Evolutionary conservation across 2,797 vertebrate species (phyloP).

Genomic region (Apodemus agrarius): DNA sequence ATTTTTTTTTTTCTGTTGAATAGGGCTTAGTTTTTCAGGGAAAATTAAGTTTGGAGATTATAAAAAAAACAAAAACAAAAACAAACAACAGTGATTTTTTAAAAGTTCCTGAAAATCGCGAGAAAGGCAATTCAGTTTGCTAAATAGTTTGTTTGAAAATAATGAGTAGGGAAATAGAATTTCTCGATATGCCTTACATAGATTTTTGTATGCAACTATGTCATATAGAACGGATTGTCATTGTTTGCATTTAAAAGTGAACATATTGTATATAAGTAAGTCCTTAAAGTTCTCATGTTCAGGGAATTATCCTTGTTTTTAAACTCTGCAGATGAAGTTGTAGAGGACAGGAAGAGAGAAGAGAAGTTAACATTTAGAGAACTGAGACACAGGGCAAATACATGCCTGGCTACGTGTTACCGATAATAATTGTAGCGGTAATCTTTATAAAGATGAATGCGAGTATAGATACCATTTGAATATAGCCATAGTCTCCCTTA

Average conservation of each 20-base stretch:
- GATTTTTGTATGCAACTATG: not conserved
- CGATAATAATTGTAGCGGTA: not conserved
- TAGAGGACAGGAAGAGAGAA: not conserved
- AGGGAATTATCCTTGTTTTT: slow-evolving; percentile 7
- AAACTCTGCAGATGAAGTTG: not conserved
- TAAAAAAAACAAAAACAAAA: slow-evolving; percentile 37
- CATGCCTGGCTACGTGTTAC: not conserved
- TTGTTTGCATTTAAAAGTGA: slow-evolving; percentile 33
- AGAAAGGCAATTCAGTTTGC: not conserved
- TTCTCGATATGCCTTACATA: slow-evolving; percentile 30
- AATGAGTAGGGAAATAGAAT: slow-evolving; percentile 10
- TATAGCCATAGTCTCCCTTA: not conserved
- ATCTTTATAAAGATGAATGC: not conserved
- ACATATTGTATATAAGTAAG: not conserved
- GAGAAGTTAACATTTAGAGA: slow-evolving; percentile 16
- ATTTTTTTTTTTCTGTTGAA: slow-evolving; percentile 40
- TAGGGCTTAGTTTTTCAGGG: slow-evolving; percentile 49
- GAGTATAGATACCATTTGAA: not conserved
- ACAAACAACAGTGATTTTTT: not conserved
- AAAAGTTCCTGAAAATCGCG: slow-evolving; percentile 18
- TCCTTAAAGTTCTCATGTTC: not conserved
- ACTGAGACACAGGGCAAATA: not conserved
- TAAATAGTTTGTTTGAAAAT: slow-evolving; percentile 25
- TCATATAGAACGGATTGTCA: not conserved
- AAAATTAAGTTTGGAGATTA: slow-evolving; percentile 37